Percentiles rank a stretch among this genome's conserved stretches.
These are phyloP conservation scores for Nesogale talazaci DNA, from an alignment of 2,113 vertebrate genomes.

Conservation along the genomic window DNA sequence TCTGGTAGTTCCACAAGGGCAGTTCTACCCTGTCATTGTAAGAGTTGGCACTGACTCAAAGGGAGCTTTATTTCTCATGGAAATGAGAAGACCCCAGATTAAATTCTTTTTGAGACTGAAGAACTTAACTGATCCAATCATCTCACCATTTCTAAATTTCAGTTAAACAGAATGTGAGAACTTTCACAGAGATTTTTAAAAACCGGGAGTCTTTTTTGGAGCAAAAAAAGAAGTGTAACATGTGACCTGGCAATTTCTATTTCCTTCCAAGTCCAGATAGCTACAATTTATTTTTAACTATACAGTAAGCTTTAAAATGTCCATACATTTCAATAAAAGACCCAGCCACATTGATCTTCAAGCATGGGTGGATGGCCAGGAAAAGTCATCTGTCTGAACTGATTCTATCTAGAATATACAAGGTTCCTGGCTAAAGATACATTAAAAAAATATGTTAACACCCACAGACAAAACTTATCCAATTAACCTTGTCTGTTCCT, in stretches of 20 bases:
- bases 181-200: background rate
- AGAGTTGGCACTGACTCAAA: too few species aligned
- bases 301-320: too few species aligned
- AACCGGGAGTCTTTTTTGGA: background rate
- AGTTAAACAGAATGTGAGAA: conserved; percentile 24
- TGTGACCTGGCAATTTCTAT: conserved; percentile 12
- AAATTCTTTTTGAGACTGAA: background rate
- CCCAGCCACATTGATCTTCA: background rate
- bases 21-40: too few species aligned
- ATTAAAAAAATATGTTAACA: background rate
- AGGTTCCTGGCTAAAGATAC: background rate
- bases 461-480: conserved; percentile 15
- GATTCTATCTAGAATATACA: background rate
- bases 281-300: too few species aligned
- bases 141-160: background rate
- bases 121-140: background rate
- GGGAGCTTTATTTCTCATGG: too few species aligned
- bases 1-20: too few species aligned
- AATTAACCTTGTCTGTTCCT: conserved; percentile 7
- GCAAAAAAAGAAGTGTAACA: background rate
- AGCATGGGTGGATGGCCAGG: background rate
- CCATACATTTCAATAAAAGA: too few species aligned
- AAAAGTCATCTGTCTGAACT: background rate
- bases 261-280: background rate
- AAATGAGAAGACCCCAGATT: too few species aligned